Conservation (phyloP, 2,113 vertebrate genomes). For the Tinamus guttatus region DNA sequence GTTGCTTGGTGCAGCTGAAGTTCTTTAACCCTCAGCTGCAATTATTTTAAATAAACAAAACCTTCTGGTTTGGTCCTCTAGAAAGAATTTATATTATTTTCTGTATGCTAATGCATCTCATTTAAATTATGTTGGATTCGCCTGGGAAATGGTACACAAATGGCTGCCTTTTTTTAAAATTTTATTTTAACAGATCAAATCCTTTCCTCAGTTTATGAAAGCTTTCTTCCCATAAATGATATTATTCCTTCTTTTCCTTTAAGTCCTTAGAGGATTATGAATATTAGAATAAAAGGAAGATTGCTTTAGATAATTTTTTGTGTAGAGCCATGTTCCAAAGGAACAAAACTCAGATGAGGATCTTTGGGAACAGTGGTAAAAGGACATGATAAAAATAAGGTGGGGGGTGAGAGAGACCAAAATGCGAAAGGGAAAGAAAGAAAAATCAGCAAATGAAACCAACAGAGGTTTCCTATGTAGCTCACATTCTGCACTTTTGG, state of each 20-base stretch:
- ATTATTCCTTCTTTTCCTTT: slow-evolving; percentile 53
- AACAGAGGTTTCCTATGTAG: neutral
- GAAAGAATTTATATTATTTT: slow-evolving; percentile 47
- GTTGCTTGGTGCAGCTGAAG: neutral
- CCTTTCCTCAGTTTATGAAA: slow-evolving; percentile 52
- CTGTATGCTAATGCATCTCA: slow-evolving; percentile 36
- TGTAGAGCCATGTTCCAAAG: slow-evolving; percentile 52
- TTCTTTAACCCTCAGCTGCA: slow-evolving; percentile 44
- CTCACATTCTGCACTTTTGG: neutral
- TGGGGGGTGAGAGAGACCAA: slow-evolving; percentile 1
- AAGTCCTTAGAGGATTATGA: slow-evolving; percentile 62
- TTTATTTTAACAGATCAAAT: slow-evolving; percentile 60
- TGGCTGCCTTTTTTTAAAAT: neutral
- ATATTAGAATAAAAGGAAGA: slow-evolving; percentile 64
- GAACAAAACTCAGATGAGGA: slow-evolving; percentile 54
- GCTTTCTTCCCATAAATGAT: slow-evolving; percentile 69
- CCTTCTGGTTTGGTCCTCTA: slow-evolving; percentile 21
- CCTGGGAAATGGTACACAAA: slow-evolving; percentile 46
- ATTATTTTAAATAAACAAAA: slow-evolving; percentile 64
- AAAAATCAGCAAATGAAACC: neutral
- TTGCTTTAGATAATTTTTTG: slow-evolving; percentile 63
- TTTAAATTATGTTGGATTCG: slow-evolving; percentile 50
- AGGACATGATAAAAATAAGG: slow-evolving; percentile 39
- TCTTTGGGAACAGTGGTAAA: slow-evolving; percentile 39
- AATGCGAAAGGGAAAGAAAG: neutral